These are phyloP conservation scores for Oncorhynchus masou DNA, from an alignment of 2,113 vertebrate genomes.

Conservation along the genomic window DNA sequence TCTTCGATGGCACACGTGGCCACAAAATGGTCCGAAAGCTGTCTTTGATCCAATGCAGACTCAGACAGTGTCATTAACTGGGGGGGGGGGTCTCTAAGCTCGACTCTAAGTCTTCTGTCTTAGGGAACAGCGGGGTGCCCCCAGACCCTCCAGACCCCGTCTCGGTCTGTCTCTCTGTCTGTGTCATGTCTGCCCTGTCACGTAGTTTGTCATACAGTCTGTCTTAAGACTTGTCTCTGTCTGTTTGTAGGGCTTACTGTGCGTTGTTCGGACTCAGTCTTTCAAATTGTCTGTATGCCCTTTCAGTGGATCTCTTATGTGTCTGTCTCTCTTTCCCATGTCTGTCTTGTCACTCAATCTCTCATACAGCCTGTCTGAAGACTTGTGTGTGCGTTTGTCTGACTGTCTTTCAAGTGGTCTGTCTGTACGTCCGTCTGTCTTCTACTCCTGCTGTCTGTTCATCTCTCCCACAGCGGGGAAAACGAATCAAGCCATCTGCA, in stretches of 20 bases:
- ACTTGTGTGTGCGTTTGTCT: too few species aligned
- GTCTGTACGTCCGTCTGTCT: neutral
- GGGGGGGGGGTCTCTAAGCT: constrained; percentile 41
- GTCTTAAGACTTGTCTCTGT: constrained; percentile 6
- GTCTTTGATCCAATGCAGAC: constrained; percentile 52
- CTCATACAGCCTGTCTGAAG: neutral
- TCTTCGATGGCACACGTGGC: constrained; percentile 42
- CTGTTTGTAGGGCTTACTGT: neutral
- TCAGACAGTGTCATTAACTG: constrained; percentile 63
- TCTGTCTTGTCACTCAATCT: neutral
- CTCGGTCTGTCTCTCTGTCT: constrained; percentile 8
- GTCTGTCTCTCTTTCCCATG: constrained; percentile 35
- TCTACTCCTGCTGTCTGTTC: constrained; percentile 8
- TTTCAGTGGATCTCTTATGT: neutral
- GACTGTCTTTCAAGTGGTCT: too few species aligned
- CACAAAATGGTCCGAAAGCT: constrained; percentile 57
- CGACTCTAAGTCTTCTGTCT: constrained; percentile 66
- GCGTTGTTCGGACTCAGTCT: neutral
- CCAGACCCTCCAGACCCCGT: constrained; percentile 25
- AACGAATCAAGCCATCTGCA: too few species aligned
- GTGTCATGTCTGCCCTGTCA: constrained; percentile 19
- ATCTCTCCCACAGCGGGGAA: neutral
- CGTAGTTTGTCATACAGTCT: constrained; percentile 14
- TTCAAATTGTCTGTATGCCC: constrained; percentile 21
- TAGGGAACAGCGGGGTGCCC: constrained; percentile 51